Base-by-base conservation (phyloP, 2,888 invertebrate species). In the Drosophila maculinotata region DNA sequence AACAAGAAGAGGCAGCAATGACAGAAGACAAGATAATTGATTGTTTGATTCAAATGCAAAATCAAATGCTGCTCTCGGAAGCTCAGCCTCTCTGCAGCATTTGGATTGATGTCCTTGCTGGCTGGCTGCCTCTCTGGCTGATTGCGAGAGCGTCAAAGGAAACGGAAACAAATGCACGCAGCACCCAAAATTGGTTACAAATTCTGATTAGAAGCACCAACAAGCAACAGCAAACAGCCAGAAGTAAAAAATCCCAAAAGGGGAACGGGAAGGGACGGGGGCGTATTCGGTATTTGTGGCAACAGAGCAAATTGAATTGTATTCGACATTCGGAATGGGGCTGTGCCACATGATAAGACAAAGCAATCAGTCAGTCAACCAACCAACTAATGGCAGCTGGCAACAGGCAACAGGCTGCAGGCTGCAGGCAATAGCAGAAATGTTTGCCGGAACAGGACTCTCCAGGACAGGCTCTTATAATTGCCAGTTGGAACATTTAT, bases 31-130 rank as follows among this genome's bases (percentile, higher is more conserved):
- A 65, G 79, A 87, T 83, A 83, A 83, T 83, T 83, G 83, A 87
- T 87, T 83, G 83, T 83, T 79, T 82, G 83, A 85, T 87, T 85
- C 83, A 85, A 82, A 82, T 71, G 86, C 35, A 72, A 82, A 87
- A 85, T 87, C 83, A 83, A 83, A 82, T 76, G 72, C 53, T 71
- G 67, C 69, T 83, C 69, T 66, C 56, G 26, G 70, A 23, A 44
- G 41, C 9, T 42, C 39, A 15, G 36, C 15, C 42, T 62, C 54
- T 20, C 30, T 67, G 48, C 35, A 58, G 49, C 38, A 60, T 56
- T 74, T 45, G 56, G 25, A 74, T 53, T 69, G 30, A 63, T 69
- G 75, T 73, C 53, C 74, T 72, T 52, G 33, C 54, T 57, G 53
- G 14, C 57, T 51, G 75, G 6, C 26, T 65, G 58, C 28, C 42